Evolutionary conservation across 2,888 invertebrate species (phyloP), one percentile per base, ranked within the genome.

Genomic region (Oasisia sp.): DNA sequence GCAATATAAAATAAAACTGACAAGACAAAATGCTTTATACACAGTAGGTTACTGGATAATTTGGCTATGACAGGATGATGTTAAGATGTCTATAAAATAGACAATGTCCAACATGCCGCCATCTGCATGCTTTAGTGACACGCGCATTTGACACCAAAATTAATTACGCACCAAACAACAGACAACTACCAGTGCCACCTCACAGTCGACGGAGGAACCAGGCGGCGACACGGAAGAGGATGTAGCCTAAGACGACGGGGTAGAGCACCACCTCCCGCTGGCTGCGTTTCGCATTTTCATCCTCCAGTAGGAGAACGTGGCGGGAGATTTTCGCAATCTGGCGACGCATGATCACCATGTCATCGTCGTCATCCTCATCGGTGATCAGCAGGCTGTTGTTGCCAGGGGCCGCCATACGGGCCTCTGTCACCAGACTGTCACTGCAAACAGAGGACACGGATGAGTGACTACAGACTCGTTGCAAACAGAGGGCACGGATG

Each of bases 321-420:
- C 98, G 97, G 96, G 98, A 98, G 94, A 99, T 96, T 96, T 98
- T 98, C 38, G 98, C 98, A 95, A 99, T 97, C 96, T 98, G 98
- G 91, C 92, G 92, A 32, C 90, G 93, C 56, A 93, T 32, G 5
- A 93, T 90, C 12, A 91, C 92, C 14, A 93, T 56, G 9, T 93
- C 92, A 90, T 93, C 93, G 14, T 92, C 92, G 56, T 93, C 92
- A n/a, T 95, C 95, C 27, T 74, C 74, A 32, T 95, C 95, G 58
- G 94, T 94, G 32, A 95, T 92, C 91, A 96, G 93, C 19, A 95
- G 93, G 0, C 95, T 94, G 90, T 74, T 74, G 74, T 95, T 95
- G 92, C 95, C 94, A 0, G 93, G 93, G 8, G 93, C 92, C 44
- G 91, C 89, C 32, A 89, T 90, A 7, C 92, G 44, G 7, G 92